Evolutionary conservation across 37 sponge, comb jelly and placozoan genomes (phyloP).

Genomic region (Amphimedon queenslandica): DNA sequence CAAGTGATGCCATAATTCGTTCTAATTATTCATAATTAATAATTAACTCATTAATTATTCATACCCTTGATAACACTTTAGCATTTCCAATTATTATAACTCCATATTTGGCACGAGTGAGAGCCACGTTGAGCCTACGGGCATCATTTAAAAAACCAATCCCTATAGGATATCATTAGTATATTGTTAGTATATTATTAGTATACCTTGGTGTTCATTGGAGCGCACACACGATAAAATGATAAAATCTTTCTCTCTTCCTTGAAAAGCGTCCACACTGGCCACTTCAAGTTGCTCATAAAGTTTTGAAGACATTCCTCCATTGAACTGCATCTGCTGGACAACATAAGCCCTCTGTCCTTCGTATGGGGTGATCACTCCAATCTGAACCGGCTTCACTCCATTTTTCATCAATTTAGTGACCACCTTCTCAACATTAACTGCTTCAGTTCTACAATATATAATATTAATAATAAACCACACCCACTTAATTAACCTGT

Average conservation of each 20-base stretch:
- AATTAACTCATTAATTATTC: too few species aligned
- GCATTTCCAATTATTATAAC: slow-evolving; percentile 92
- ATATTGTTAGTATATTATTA: too few species aligned
- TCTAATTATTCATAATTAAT: slow-evolving; percentile 2
- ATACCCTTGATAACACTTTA: slow-evolving; percentile 81
- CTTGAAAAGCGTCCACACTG: slow-evolving; percentile 98
- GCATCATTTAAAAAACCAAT: slow-evolving; percentile 96
- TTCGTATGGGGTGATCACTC: slow-evolving; percentile 97
- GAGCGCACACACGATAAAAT: slow-evolving; percentile 91
- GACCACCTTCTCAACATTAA: slow-evolving; percentile 89
- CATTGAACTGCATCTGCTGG: slow-evolving; percentile 88
- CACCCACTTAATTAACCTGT: slow-evolving; percentile 44
- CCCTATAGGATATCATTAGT: too few species aligned
- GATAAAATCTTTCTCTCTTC: slow-evolving; percentile 95
- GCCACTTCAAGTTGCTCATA: slow-evolving; percentile 95
- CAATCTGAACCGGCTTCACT: slow-evolving; percentile 82
- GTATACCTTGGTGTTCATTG: slow-evolving; percentile 97
- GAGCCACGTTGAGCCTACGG: slow-evolving; percentile 92
- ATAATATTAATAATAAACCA: not conserved
- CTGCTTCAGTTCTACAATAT: slow-evolving; percentile 71
- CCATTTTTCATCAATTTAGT: slow-evolving; percentile 89
- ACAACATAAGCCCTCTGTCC: slow-evolving; percentile 96
- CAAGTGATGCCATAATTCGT: slow-evolving; percentile 72
- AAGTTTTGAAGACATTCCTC: slow-evolving; percentile 78
- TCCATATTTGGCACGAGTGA: slow-evolving; percentile 94